phyloP scores from a whole-genome alignment of 2,797 vertebrate species.

The Syndactyla subalaris region DNA sequence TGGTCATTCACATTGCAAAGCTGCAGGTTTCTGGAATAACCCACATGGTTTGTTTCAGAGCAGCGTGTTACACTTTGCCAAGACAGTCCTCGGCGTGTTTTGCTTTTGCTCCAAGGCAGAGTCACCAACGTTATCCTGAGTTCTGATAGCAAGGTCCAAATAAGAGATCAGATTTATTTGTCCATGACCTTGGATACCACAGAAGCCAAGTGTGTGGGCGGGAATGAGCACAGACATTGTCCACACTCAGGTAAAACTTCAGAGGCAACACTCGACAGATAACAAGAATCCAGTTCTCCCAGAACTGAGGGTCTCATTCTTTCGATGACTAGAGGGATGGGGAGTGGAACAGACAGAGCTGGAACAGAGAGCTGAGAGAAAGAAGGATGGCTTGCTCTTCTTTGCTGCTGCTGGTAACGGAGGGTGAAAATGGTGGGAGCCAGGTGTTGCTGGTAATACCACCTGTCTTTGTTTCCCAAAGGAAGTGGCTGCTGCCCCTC shows the following conservation, averaged over 20 bases:
- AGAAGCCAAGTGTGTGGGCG: background rate
- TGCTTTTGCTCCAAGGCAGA: background rate
- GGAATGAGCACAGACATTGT: background rate
- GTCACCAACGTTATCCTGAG: background rate
- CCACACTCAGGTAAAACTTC: background rate
- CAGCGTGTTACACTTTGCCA: fast-evolving
- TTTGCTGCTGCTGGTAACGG: background rate
- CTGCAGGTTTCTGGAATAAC: background rate
- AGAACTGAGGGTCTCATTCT: background rate
- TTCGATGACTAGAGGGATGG: background rate
- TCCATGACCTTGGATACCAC: background rate
- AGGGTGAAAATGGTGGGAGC: background rate
- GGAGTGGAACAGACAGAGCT: background rate
- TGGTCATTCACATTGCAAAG: background rate
- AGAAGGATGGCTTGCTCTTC: background rate
- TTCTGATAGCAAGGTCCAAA: fast-evolving
- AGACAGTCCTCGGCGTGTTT: fast-evolving
- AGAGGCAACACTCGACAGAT: background rate
- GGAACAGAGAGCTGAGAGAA: background rate
- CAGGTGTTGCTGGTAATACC: background rate
- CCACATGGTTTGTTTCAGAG: background rate
- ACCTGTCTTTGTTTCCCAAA: background rate
- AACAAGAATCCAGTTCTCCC: background rate
- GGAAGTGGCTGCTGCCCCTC: background rate
- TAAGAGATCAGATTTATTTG: background rate